phyloP scores from a whole-genome alignment of 2,888 invertebrate genomes.

The Sesia bembeciformis region DNA sequence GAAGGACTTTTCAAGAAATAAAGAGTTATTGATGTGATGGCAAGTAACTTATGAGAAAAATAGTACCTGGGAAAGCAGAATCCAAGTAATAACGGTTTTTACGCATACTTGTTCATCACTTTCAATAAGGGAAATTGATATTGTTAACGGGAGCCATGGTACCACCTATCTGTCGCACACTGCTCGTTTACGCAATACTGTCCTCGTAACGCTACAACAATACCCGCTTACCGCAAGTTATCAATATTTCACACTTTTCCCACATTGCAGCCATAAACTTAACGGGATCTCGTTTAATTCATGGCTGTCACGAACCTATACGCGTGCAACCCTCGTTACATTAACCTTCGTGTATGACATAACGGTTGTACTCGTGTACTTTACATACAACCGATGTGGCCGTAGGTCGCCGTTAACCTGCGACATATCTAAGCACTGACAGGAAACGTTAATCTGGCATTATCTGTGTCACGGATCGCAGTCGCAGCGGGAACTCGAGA shows the following conservation, averaged over 20 bases:
- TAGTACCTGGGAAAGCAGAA: no score
- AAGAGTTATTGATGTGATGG: no score
- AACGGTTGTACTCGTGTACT: background rate
- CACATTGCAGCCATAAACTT: background rate
- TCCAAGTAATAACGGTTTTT: no score
- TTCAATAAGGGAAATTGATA: background rate
- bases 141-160: conserved; percentile 9
- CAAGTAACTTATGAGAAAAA: no score
- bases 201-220: conserved; percentile 14
- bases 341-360: background rate
- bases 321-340: background rate
- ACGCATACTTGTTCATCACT: no score
- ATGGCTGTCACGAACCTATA: background rate
- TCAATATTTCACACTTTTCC: conserved; percentile 49
- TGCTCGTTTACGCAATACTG: conserved; percentile 20
- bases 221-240: conserved; percentile 41
- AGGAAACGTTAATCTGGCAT: conserved; percentile 39
- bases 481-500: conserved; percentile 23
- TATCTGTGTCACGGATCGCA: conserved; percentile 54
- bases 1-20: no score
- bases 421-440: conserved; percentile 21
- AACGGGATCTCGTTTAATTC: background rate
- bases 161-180: conserved; percentile 28
- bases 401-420: conserved; percentile 3
- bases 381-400: background rate